These are phyloP conservation scores for Pristionchus fissidentatus DNA, from an alignment of 2,888 invertebrate genomes.

Conservation along the genomic window DNA sequence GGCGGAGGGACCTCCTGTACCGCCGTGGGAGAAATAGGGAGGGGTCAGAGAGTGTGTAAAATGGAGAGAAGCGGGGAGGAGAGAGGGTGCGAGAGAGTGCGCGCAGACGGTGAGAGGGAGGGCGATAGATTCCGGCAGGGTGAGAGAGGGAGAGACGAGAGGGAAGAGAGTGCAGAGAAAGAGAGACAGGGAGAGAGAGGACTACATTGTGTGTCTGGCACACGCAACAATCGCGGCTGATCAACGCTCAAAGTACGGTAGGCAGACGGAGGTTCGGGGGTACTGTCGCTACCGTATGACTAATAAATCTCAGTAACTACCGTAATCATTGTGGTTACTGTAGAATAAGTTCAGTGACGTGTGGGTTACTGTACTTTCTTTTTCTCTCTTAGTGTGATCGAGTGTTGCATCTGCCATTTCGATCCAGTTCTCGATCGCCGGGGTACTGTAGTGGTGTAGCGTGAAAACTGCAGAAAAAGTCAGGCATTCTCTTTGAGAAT, in stretches of 20 bases:
- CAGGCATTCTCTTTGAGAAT: too few relatives aligned
- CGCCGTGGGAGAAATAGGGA: neutral
- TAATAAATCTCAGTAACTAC: too few relatives aligned
- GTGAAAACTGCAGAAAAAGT: too few relatives aligned
- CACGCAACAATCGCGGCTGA: slow-evolving; percentile 21
- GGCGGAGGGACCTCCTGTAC: neutral
- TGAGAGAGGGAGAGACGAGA: neutral
- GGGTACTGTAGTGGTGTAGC: neutral
- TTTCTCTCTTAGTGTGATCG: neutral
- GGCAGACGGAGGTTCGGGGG: neutral
- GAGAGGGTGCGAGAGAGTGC: neutral
- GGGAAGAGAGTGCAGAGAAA: neutral
- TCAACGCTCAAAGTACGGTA: neutral
- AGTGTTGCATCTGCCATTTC: neutral
- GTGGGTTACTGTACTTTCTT: neutral
- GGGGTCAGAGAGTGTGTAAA: slow-evolving; percentile 16
- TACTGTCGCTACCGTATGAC: neutral
- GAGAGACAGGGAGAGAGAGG: neutral
- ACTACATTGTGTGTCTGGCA: slow-evolving; percentile 15
- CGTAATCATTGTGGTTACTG: too few relatives aligned
- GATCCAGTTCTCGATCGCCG: neutral
- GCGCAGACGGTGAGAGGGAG: neutral
- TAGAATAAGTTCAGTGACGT: neutral
- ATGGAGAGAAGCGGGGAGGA: slow-evolving; percentile 20
- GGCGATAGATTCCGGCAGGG: neutral